A percentile compares a stretch with the other conserved stretches of the same genome.
These are phyloP conservation scores for Osmoderma eremita DNA, from an alignment of 2,888 invertebrate species.

Conservation along the genomic window DNA sequence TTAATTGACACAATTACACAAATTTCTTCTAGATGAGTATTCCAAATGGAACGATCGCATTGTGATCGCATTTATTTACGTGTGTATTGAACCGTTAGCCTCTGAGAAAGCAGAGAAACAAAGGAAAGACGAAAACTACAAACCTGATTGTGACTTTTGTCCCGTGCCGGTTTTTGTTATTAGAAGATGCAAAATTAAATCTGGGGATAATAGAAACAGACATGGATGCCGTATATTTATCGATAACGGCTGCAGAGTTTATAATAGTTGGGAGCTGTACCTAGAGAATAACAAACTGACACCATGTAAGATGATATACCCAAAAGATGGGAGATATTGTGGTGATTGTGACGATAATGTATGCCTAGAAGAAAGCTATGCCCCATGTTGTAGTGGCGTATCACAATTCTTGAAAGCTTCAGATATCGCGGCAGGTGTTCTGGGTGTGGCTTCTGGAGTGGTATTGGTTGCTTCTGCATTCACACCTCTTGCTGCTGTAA, in stretches of 20 bases:
- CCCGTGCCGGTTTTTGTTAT: slow-evolving; percentile 58
- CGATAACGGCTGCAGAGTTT: slow-evolving; percentile 65
- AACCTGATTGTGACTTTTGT: slow-evolving; percentile 51
- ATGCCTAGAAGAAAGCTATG: not conserved
- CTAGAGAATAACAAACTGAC: slow-evolving; percentile 66
- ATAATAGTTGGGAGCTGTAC: slow-evolving; percentile 67
- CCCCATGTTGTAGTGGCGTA: slow-evolving; percentile 12
- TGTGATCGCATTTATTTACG: slow-evolving; percentile 44
- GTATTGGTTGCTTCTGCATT: slow-evolving; percentile 29
- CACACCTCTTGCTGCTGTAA: slow-evolving; percentile 35
- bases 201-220: slow-evolving; percentile 43
- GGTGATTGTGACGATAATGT: not conserved
- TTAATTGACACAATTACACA: not conserved
- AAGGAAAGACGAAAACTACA: slow-evolving; percentile 2
- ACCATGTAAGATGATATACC: slow-evolving; percentile 68
- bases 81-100: slow-evolving; percentile 54
- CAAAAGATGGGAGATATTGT: slow-evolving; percentile 64
- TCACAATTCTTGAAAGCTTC: not conserved
- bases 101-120: slow-evolving; percentile 48
- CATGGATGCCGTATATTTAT: slow-evolving; percentile 57
- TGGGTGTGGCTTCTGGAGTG: slow-evolving; percentile 40
- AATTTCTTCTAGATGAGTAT: slow-evolving; percentile 38
- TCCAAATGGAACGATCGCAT: slow-evolving; percentile 44
- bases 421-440: slow-evolving; percentile 25
- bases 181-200: slow-evolving; percentile 28